Conservation (phyloP, 2,888 invertebrate species). For the Caenorhabditis imperialis region DNA sequence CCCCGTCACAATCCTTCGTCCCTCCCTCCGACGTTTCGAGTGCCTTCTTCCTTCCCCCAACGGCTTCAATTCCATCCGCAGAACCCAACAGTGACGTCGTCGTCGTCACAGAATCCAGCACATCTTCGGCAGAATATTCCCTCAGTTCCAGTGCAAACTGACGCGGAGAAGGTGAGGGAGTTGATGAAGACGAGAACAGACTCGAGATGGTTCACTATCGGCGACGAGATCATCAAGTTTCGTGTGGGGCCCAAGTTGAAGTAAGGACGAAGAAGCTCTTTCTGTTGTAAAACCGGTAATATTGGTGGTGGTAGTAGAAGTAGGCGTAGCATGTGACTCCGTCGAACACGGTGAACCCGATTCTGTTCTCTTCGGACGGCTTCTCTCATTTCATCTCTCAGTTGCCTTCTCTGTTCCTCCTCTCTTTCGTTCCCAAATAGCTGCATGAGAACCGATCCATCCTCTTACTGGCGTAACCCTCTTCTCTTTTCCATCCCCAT, state of each 20-base stretch:
- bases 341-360: slow-evolving; percentile 37
- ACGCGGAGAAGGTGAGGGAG: slow-evolving; percentile 1
- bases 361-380: neutral
- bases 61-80: too few relatives aligned
- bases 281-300: slow-evolving; percentile 1
- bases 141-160: too few relatives aligned
- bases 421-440: too few relatives aligned
- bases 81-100: too few relatives aligned
- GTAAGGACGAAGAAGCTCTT: slow-evolving; percentile 18
- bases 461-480: slow-evolving; percentile 1
- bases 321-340: neutral
- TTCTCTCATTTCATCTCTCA: slow-evolving; percentile 1
- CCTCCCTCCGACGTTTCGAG: neutral
- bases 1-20: too few relatives aligned
- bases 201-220: slow-evolving; percentile 26
- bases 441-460: slow-evolving; percentile 7
- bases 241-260: slow-evolving; percentile 27
- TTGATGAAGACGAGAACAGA: slow-evolving; percentile 21
- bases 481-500: neutral
- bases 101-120: neutral
- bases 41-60: neutral
- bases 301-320: slow-evolving; percentile 10
- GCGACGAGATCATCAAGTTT: slow-evolving; percentile 6
- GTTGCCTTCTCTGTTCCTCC: neutral
- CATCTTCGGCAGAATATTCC: neutral